phyloP scores from a whole-genome alignment of 2,797 vertebrate species.

The Rhynchonycteris naso region DNA sequence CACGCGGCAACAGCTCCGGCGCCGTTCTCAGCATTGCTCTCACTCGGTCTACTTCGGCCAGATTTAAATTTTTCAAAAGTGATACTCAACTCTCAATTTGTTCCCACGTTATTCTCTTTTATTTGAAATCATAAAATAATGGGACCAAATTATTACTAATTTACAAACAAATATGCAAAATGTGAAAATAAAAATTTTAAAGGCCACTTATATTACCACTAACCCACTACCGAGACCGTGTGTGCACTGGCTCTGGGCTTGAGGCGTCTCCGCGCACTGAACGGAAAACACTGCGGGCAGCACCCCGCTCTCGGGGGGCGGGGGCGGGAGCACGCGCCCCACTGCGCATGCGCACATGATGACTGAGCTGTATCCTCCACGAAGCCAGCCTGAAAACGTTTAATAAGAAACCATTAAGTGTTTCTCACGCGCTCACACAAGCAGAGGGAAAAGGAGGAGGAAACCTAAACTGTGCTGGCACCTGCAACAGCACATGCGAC shows the following conservation, averaged over 20 bases:
- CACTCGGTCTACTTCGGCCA: neutral
- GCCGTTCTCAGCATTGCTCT: neutral
- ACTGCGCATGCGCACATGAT: too few species aligned
- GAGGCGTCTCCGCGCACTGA: accelerated
- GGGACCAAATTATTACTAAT: neutral
- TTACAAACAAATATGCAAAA: neutral
- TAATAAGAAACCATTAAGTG: neutral
- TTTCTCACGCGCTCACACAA: neutral
- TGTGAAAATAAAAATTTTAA: neutral
- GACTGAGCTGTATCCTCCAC: too few species aligned
- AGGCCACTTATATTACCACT: neutral
- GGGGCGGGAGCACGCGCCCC: too few species aligned
- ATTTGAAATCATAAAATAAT: neutral
- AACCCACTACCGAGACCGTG: neutral
- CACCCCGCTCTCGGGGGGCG: too few species aligned
- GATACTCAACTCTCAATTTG: neutral
- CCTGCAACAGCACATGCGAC: neutral
- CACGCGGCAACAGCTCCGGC: neutral
- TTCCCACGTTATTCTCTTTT: neutral
- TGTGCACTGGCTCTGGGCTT: neutral
- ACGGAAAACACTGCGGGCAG: too few species aligned
- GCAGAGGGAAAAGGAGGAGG: neutral
- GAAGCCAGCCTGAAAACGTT: neutral
- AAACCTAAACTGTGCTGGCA: neutral
- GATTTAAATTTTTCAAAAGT: neutral